Percentiles rank a stretch among this genome's conserved stretches.
Evolutionary conservation across 2,888 invertebrate species (phyloP).

Genomic region (Caenorhabditis doughertyi): DNA sequence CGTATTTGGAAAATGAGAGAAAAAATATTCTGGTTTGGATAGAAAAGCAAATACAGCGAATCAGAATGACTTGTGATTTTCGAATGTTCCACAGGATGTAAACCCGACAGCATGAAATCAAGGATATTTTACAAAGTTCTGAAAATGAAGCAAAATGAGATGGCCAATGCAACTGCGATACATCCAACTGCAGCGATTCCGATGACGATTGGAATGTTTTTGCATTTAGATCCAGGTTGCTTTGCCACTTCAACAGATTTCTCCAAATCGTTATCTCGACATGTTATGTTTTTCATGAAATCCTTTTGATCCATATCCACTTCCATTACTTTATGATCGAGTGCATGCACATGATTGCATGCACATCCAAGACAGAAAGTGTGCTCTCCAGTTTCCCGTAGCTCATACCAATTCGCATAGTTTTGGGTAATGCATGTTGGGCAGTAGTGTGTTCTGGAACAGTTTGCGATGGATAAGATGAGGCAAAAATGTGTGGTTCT

Average conservation of each 20-base stretch:
- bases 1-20: not conserved
- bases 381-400: conserved; percentile 25
- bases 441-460: conserved; percentile 40
- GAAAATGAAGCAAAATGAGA: not conserved
- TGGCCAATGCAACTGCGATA: not conserved
- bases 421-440: conserved; percentile 36
- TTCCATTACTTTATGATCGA: conserved; percentile 10
- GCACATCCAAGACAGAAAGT: conserved; percentile 48
- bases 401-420: conserved; percentile 45
- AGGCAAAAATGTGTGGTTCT: too few relatives aligned
- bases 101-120: not conserved
- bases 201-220: not conserved
- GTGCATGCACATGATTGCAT: conserved; percentile 16
- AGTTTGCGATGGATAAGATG: too few relatives aligned
- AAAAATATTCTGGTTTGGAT: not conserved
- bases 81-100: not conserved
- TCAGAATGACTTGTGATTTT: not conserved
- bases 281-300: not conserved
- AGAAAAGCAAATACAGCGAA: not conserved
- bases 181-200: not conserved
- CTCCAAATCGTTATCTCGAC: not conserved
- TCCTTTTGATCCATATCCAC: conserved; percentile 1
- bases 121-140: not conserved
- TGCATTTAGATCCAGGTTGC: not conserved
- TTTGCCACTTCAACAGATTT: not conserved